phyloP scores from a whole-genome alignment of 2,888 invertebrate species.

The Hermaeophaga mercurialis region DNA sequence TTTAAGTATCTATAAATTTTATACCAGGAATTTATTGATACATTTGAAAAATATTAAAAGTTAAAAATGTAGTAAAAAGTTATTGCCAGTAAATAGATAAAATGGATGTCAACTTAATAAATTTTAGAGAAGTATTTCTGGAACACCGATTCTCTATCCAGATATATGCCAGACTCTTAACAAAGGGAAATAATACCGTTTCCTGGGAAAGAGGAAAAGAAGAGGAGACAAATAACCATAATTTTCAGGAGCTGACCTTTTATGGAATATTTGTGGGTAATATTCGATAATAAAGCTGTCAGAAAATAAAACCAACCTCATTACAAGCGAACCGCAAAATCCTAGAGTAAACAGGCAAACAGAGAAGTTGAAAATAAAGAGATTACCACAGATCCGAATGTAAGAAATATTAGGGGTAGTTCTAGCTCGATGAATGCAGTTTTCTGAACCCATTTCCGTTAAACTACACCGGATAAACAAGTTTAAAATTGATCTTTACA shows the following conservation, averaged over 20 bases:
- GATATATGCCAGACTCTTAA: constrained; percentile 12
- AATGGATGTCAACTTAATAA: constrained; percentile 7
- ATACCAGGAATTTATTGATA: too few species aligned
- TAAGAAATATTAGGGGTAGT: constrained; percentile 1
- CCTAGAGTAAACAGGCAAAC: constrained; percentile 15
- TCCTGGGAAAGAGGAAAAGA: constrained; percentile 10
- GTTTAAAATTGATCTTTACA: too few species aligned
- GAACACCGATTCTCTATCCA: constrained; percentile 5
- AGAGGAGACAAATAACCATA: constrained; percentile 21
- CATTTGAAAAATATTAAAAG: not conserved
- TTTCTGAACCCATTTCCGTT: too few species aligned
- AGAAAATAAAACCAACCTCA: constrained; percentile 21
- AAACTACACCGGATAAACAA: too few species aligned
- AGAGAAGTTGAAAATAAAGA: constrained; percentile 18
- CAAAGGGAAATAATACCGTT: constrained; percentile 11
- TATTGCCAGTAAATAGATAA: not conserved
- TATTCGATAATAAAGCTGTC: constrained; percentile 20
- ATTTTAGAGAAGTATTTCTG: constrained; percentile 12
- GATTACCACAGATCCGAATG: constrained; percentile 12
- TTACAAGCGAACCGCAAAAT: constrained; percentile 17
- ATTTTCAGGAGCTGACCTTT: constrained; percentile 19
- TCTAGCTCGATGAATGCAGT: constrained; percentile 2
- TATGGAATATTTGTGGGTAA: constrained; percentile 22
- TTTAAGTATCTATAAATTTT: too few species aligned
- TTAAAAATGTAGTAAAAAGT: constrained; percentile 11